Evolutionary conservation across 2,888 invertebrate species (phyloP), one percentile per base, ranked within the genome.

Genomic region (Melieria omissa): DNA sequence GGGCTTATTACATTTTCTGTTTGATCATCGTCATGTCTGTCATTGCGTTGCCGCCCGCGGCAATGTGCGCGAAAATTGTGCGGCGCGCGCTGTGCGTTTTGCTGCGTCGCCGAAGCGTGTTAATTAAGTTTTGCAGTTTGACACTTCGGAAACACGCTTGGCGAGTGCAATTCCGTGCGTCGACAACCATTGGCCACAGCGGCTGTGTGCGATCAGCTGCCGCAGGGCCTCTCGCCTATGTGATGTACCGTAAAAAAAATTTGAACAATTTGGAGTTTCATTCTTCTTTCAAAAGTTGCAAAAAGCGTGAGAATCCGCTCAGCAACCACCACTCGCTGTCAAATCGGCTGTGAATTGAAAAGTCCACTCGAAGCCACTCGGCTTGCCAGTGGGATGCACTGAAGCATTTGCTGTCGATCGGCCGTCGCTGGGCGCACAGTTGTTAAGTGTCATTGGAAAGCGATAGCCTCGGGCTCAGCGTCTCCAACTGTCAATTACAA

Each of bases 1-100:
- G 72, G 74, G 75, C 70, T 76, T 77, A 79, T 79, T 79, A 76
- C 69, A 73, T 72, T 79, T 79, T 77, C 79, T 70, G 76, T 79
- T 79, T 79, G 78, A 79, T 78, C 78, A 73, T 52, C 44, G 57
- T 42, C 44, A 12, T 42, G n/a, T 9, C 14, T 55, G 62, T 14
- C 10, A 42, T n/a, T 41, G 16, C 44, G 44, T 10, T 16, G 16
- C 7, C 14, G 52, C 7, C 44, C n/a, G 54, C 16, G 29, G 29
- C n/a, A 45, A 54, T 65, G 52, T 54, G 42, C 12, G 46, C 29
- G 29, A 29, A 29, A 29, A 29, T 29, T 29, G 29, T 29, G 29
- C 29, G 1, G 29, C 29, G 29, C 29, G 29, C 0, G 29, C 29
- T 29, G 29, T 2, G 29, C 29, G 29, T 29, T 29, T 2, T 29